Conservation (phyloP, 2,888 invertebrate species). For the Tillus elongatus region DNA sequence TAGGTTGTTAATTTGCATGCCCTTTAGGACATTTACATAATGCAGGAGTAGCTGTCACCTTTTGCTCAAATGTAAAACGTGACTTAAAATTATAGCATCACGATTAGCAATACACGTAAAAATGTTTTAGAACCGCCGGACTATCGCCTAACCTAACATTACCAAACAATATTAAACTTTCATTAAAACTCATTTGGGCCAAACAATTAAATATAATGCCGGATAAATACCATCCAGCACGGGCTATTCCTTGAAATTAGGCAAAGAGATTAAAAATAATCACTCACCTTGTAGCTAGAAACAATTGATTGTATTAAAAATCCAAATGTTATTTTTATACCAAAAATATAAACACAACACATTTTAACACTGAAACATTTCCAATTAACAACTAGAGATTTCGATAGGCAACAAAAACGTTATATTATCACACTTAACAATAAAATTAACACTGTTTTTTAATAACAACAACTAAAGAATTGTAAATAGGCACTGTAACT, state of each 20-base stretch:
- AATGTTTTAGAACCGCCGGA: slow-evolving; percentile 2
- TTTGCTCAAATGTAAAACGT: too few relatives aligned
- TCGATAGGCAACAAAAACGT: not conserved
- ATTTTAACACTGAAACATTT: slow-evolving; percentile 33
- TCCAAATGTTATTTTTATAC: slow-evolving; percentile 30
- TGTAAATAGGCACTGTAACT: not conserved
- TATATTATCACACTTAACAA: not conserved
- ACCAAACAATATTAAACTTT: slow-evolving; percentile 3
- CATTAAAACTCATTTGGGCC: not conserved
- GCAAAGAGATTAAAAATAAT: not conserved
- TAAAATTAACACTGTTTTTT: slow-evolving; percentile 10
- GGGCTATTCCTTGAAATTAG: not conserved
- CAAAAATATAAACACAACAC: slow-evolving; percentile 35
- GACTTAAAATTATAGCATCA: too few relatives aligned
- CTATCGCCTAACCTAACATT: slow-evolving; percentile 1
- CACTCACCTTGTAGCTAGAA: slow-evolving; percentile 15
- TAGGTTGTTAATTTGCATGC: too few relatives aligned
- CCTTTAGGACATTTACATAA: too few relatives aligned
- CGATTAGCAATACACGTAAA: too few relatives aligned
- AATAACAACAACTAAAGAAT: slow-evolving; percentile 11
- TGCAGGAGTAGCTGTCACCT: too few relatives aligned
- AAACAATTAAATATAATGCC: too few relatives aligned
- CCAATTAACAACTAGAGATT: not conserved
- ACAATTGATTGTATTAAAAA: slow-evolving; percentile 18
- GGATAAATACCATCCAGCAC: not conserved